Base-by-base conservation (phyloP, 2,113 vertebrate species). In the Axis porcinus region DNA sequence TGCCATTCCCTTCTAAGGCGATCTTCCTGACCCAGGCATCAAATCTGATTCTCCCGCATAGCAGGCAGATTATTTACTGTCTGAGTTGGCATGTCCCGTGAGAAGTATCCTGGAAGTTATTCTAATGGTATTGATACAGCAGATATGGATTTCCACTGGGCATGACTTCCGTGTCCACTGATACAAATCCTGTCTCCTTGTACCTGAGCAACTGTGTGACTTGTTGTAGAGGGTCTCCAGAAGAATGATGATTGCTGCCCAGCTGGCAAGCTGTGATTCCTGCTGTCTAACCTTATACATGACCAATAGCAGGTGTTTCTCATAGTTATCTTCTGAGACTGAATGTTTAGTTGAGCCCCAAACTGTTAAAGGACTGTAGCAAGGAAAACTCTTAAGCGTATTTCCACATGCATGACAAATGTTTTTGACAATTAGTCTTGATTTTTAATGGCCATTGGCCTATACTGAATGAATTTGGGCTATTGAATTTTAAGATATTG, bases 391-490 rank as follows among this genome's bases (percentile, higher is more conserved):
- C 2, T 9, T 74, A 85, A 52, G 62, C 40, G 6, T 58, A 28
- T 97, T 96, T 91, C 43, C 64, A 67, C 11, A 30, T 4, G 9
- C 36, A n/a, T 30, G 57, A 91, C 17, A 95, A 62, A 86, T 95
- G 90, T 60, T 7, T 81, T 91, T 47, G n/a, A 62, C 89, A 57
- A 86, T 91, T 95, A 81, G 57, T 79, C 97, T 97, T 11, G 83
- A 58, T 95, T 86, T 94, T 91, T 91, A 98, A 96, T 95, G 74
- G 28, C 40, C 94, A 13, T 1, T 62, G 79, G 14, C 8, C 30
- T 58, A 10, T 54, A 96, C 95, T 97, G 88, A 54, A 78, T 94
- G 15, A 55, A 93, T 95, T 97, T 97, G 89, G 86, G 64, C 54
- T 96, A 83, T 93, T 95, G 58, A 54, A 78, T 88, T 93, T 55